Evolutionary conservation across 1,140 invertebrate genomes (phyloP), one percentile per base, ranked within the genome.

Genomic region (Cyrtorhinus lividipennis): DNA sequence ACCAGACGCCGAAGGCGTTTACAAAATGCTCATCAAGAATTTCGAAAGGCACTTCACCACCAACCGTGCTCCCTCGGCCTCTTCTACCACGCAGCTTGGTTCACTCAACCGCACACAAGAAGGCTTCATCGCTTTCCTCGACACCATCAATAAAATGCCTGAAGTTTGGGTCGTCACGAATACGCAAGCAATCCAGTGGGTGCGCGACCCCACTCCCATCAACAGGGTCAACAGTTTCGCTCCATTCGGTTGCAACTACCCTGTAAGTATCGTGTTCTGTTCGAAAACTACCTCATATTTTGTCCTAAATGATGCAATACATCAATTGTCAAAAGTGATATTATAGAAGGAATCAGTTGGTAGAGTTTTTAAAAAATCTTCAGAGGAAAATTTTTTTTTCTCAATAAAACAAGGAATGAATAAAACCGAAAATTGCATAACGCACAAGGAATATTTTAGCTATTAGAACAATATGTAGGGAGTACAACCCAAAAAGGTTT

Each of bases 61-160:
- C 3, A 95, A 94, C 78, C 88, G 30, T 5, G 88, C 92, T 64
- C 92, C 92, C 94, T 95, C 69, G 91, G 91, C 56, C 72, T 95
- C 15, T 95, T 89, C 76, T 95, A 94, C 69, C 91, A 95, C 71
- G 91, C 92, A 1, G 90, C 92, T 1, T 95, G 91, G 92, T 95
- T 95, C 75, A 94, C 91, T 0, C 90, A 92, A 69, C 85, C 89
- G 0, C 92, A 95, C 71, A 90, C 92, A 93, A 73, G 88, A 92
- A 76, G 91, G 90, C 2, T 95, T 95, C 72, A 88, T 93, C 62
- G 86, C 86, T 69, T 95, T 95, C 78, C 76, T 95, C 30, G 91
- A 95, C 73, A 87, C 87, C 45, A 88, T 95, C 59, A 85, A 90
- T 61, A 78, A 82, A 65, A 92, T 94, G 88, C 84, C 85, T 64